Conservation (phyloP, 1,140 invertebrate species). For the Camponotus floridanus region DNA sequence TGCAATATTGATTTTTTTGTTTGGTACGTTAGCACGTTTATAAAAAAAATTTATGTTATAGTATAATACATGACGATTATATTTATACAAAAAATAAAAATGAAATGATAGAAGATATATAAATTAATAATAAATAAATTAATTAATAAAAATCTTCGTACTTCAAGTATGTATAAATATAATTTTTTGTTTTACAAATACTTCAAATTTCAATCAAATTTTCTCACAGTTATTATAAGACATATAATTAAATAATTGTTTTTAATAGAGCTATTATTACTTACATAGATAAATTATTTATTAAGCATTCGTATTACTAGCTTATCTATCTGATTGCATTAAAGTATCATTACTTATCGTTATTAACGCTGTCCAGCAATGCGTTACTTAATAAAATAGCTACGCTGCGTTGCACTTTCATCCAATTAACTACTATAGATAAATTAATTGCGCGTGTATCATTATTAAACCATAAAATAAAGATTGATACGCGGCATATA, state of each 20-base stretch:
- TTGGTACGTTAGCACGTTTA: too few species aligned
- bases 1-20: too few species aligned
- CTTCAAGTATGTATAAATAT: too few species aligned
- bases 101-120: too few species aligned
- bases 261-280: slow-evolving; percentile 14
- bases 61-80: too few species aligned
- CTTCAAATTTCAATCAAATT: neutral
- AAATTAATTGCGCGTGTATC: neutral
- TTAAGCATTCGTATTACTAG: neutral
- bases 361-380: slow-evolving; percentile 25
- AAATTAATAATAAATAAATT: too few species aligned
- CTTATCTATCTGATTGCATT: slow-evolving; percentile 25
- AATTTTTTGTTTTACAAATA: too few species aligned
- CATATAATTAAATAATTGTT: slow-evolving; percentile 2
- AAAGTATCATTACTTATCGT: slow-evolving; percentile 30
- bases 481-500: slow-evolving; percentile 65
- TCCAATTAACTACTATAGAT: slow-evolving; percentile 11
- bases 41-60: too few species aligned
- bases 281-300: slow-evolving; percentile 31
- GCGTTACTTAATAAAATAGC: slow-evolving; percentile 32
- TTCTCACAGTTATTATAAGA: neutral
- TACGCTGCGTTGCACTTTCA: slow-evolving; percentile 21
- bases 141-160: too few species aligned
- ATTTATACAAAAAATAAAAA: too few species aligned
- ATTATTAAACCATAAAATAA: slow-evolving; percentile 27